phyloP scores from a whole-genome alignment of 2,113 vertebrate species.

The Neodon shergylaensis region DNA sequence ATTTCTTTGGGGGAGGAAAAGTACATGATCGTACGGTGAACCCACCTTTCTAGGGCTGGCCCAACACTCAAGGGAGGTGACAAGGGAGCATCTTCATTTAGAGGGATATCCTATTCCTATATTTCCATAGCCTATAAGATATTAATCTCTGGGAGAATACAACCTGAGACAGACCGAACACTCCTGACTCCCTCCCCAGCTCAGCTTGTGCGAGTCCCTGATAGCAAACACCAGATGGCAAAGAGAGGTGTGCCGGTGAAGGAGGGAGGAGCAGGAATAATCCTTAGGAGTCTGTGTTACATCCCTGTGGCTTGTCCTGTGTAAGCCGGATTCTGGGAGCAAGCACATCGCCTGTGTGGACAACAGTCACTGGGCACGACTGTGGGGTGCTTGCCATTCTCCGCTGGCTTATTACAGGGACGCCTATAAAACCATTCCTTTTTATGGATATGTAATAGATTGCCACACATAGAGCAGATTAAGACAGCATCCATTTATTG shows the following conservation, averaged over 20 bases:
- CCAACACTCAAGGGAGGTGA: neutral
- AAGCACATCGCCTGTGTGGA: neutral
- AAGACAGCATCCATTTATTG: neutral
- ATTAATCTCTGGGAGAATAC: neutral
- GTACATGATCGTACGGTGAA: neutral
- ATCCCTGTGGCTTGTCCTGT: neutral
- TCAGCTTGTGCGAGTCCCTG: neutral
- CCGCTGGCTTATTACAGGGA: neutral
- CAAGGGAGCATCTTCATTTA: neutral
- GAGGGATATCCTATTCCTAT: neutral
- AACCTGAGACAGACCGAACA: neutral
- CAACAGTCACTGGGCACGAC: neutral
- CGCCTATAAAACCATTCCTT: neutral
- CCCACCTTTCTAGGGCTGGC: neutral
- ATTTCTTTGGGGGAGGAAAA: neutral
- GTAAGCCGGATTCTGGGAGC: rapidly evolving
- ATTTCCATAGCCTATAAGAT: neutral
- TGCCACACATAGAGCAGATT: neutral
- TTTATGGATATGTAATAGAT: neutral
- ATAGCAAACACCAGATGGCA: neutral
- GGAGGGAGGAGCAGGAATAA: neutral
- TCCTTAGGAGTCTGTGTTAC: neutral
- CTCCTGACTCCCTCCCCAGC: neutral
- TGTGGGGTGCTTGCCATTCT: too few relatives aligned
- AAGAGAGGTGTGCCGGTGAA: neutral